A percentile compares a stretch with the other conserved stretches of the same genome.
phyloP scores from a whole-genome alignment of 1,140 invertebrate genomes.

The Ctenoplectra terminalis region DNA sequence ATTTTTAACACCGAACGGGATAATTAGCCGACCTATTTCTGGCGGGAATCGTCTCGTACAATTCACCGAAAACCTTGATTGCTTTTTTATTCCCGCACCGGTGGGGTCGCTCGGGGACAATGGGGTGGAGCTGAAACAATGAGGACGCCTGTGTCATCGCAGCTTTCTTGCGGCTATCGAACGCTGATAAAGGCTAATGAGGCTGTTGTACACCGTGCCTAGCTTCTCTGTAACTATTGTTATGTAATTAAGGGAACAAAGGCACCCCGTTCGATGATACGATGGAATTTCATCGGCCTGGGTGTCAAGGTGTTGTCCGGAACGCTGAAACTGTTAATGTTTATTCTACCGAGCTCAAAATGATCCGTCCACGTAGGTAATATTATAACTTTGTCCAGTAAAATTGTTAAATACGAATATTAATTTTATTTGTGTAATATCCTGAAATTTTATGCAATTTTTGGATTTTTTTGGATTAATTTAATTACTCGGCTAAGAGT shows the following conservation, averaged over 20 bases:
- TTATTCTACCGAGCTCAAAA: too few relatives aligned
- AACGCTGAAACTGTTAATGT: not conserved
- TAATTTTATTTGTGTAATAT: too few relatives aligned
- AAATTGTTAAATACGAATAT: too few relatives aligned
- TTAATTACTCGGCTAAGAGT: too few relatives aligned
- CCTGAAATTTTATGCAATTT: too few relatives aligned
- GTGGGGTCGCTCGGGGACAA: not conserved
- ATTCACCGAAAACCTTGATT: not conserved
- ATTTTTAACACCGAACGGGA: not conserved
- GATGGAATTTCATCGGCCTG: constrained; percentile 1
- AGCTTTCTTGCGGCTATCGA: constrained; percentile 11
- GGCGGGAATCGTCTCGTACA: not conserved
- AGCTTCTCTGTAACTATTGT: constrained; percentile 7
- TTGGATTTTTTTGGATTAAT: too few relatives aligned
- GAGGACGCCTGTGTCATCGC: not conserved
- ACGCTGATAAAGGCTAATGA: constrained; percentile 22
- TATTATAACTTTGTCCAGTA: too few relatives aligned
- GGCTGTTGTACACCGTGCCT: not conserved
- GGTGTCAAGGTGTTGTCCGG: not conserved
- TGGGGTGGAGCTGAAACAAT: not conserved
- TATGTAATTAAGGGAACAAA: constrained; percentile 21
- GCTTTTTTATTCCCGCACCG: not conserved
- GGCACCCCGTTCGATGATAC: not conserved
- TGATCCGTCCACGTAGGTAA: too few relatives aligned
- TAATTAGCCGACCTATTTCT: constrained; percentile 2